phyloP scores from a whole-genome alignment of 2,888 invertebrate species.

The Calameuta filiformis region DNA sequence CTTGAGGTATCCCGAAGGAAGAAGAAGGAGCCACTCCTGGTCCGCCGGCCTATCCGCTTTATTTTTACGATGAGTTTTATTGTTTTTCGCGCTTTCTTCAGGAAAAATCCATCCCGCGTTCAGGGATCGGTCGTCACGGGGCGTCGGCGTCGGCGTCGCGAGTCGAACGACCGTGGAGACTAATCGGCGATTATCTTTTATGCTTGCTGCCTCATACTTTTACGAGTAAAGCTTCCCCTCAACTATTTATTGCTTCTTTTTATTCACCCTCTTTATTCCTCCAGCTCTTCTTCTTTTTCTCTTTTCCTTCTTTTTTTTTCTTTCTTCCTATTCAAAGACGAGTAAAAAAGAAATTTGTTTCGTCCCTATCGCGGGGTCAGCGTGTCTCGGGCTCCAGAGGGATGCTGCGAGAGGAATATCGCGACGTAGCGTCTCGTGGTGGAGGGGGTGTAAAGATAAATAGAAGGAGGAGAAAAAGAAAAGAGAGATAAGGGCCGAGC shows the following conservation, averaged over 20 bases:
- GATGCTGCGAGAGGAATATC: background rate
- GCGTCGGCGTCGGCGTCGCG: constrained; percentile 6
- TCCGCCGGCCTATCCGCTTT: constrained; percentile 13
- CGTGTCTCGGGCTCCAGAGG: background rate
- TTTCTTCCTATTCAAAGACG: background rate
- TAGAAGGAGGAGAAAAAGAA: constrained; percentile 4
- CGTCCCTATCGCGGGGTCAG: constrained; percentile 13
- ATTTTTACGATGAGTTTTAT: constrained; percentile 32
- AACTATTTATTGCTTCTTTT: background rate
- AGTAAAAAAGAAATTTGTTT: constrained; percentile 8
- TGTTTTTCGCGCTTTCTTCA: constrained; percentile 8
- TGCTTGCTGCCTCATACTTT: constrained; percentile 48
- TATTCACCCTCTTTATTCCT: constrained; percentile 15
- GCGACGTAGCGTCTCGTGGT: constrained; percentile 8
- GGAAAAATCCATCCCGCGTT: background rate
- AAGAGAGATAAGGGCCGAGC: constrained; percentile 1
- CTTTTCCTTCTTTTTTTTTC: background rate
- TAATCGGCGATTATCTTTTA: constrained; percentile 54
- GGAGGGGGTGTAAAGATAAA: constrained; percentile 6
- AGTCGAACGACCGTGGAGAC: constrained; percentile 19
- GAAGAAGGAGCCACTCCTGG: background rate
- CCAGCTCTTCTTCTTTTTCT: background rate
- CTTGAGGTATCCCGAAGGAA: background rate
- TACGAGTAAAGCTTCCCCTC: constrained; percentile 40
- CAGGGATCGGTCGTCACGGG: background rate